Evolutionary conservation across 2,797 vertebrate genomes (phyloP), one percentile per base, ranked within the genome.

Genomic region (Microcaecilia unicolor): DNA sequence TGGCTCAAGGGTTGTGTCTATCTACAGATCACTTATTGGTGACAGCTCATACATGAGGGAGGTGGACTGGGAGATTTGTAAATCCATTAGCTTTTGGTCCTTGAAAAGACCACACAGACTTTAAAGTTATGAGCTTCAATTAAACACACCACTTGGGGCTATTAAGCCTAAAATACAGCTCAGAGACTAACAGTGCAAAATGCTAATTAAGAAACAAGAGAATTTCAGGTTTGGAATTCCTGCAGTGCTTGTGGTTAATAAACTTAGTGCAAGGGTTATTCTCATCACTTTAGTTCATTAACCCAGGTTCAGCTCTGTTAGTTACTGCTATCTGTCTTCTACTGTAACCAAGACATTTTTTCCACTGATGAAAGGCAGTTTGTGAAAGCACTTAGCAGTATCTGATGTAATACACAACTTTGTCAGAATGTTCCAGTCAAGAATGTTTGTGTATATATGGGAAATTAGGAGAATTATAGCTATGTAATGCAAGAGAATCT

Each of bases 11-110:
- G n/a, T n/a, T n/a, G n/a, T n/a, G n/a, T n/a, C n/a, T n/a, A n/a
- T n/a, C n/a, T n/a, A n/a, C n/a, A n/a, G n/a, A n/a, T n/a, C n/a
- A n/a, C n/a, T n/a, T n/a, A n/a, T n/a, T 12, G 20, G 55, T 51
- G 19, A 10, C 23, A 51, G 27, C 16, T 45, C 18, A 0, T 34
- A 18, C 36, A 10, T 30, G 19, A 3, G 41, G 22, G 9, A 5
- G 26, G 20, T 20, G 37, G 47, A 25, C 6, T 35, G 24, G 46
- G 28, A 31, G 55, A 59, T 16, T 3, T 29, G 28, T 8, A 55
- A 61, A 52, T 41, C 42, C 40, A 57, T 55, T 61, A 53, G 6
- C 33, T 54, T 30, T n/a, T 54, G 52, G 26, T 52, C 57, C 30
- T 31, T 47, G 18, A 29, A 42, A 57, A 41, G 45, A 48, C 41